Evolutionary conservation across 2,888 invertebrate species (phyloP), one percentile per base, ranked within the genome.

Genomic region (Pristionchus arcanus): DNA sequence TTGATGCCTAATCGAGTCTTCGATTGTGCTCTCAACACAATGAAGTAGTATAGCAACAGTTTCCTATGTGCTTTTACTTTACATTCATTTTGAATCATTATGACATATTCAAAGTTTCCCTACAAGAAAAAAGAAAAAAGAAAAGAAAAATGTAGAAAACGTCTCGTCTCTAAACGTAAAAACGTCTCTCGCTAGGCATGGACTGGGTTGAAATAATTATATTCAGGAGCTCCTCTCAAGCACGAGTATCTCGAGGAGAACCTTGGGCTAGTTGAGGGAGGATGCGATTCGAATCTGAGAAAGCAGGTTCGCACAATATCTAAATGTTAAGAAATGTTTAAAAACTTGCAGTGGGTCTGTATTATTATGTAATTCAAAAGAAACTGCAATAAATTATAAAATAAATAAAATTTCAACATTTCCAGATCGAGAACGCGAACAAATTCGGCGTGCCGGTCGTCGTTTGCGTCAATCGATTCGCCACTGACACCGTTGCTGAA

Each of bases 391-490:
- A 42, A 15, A 34, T 77, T 13, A 77, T 34, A 16, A 19, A 19
- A n/a, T 84, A 15, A 15, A 49, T 2, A 59, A 68, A 87, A n/a
- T 49, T 28, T 55, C 7, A 16, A 11, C 34, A 0, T 34, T 74
- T 92, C 89, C 90, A 99, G 95, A 98, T 99, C 91, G 97, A 97
- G 95, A 99, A 99, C 96, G 98, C 97, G 0, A 96, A 96, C 90
- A 97, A 97, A 95, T 98, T 97, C 96, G 97, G 98, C 53, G 96
- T 99, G 21, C 98, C 98, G 0, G 98, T 98, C 13, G 97, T 99
- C 7, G 97, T 99, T 0, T 98, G 98, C 19, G 96, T 99, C 92
- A 99, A 99, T 96, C 96, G 96, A 90, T 98, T 98, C 95, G 96
- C 96, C 85, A 97, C 97, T 90, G 99, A 99, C 95, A 97, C 98